Conservation (phyloP, 2,113 vertebrate genomes). For the Stegostoma tigrinum region DNA sequence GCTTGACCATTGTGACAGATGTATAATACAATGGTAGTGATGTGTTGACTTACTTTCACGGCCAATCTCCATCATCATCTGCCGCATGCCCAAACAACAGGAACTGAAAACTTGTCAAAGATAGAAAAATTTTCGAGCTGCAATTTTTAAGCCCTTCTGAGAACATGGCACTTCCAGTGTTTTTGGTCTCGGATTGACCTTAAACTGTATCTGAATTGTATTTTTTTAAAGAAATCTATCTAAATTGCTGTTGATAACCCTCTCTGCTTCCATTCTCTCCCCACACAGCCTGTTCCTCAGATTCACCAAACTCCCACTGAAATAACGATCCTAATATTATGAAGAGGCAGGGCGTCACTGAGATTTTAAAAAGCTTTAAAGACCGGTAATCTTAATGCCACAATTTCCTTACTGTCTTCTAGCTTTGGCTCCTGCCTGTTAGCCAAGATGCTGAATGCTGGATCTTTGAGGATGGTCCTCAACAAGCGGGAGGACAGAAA, state of each 20-base stretch:
- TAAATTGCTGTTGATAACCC: background rate
- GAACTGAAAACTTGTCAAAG: background rate
- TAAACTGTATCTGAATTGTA: background rate
- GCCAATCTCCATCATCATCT: background rate
- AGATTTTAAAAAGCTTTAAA: too few relatives aligned
- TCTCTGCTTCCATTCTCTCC: background rate
- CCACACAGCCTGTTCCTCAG: background rate
- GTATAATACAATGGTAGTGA: background rate
- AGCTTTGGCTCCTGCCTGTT: too few relatives aligned
- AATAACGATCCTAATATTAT: background rate
- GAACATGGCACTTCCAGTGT: background rate
- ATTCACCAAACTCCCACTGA: background rate
- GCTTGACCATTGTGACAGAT: background rate
- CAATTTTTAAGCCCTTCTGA: background rate
- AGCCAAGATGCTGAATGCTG: too few relatives aligned
- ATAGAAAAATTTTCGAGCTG: background rate
- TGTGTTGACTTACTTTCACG: background rate
- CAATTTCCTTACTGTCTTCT: too few relatives aligned
- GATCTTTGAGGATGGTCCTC: too few relatives aligned
- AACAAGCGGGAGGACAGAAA: too few relatives aligned
- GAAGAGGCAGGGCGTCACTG: too few relatives aligned
- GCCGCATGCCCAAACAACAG: background rate
- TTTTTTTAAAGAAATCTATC: background rate
- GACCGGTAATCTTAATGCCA: too few relatives aligned
- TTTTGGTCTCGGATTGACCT: background rate